Evolutionary conservation across 2,113 vertebrate genomes (phyloP), one percentile per base, ranked within the genome.

Genomic region (Rousettus leschenaultii): DNA sequence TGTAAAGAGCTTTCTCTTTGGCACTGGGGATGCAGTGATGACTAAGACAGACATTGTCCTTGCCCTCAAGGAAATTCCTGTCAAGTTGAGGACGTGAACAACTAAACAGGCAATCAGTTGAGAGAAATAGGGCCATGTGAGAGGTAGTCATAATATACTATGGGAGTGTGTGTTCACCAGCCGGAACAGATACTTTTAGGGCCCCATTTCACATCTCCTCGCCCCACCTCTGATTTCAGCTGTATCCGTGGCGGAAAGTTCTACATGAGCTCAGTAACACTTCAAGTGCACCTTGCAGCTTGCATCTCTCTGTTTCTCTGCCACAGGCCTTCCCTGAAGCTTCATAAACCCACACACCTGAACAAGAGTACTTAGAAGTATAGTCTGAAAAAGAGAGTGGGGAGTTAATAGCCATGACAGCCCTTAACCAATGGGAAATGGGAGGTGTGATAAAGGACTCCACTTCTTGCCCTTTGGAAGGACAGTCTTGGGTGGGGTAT

Each of bases 191-290:
- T 21, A 14, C 19, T 66, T 40, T 18, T 15, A 1, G 24, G 33
- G 77, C 2, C 12, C 43, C 10, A 4, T 61, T 61, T 48, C 59
- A 28, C 6, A 24, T 1, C 3, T 14, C 43, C 12, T 40, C 0
- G 0, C 66, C 18, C 14, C 12, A 10, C 26, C 2, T 83, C 51
- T 53, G n/a, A 45, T 35, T 87, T 68, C 57, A 30, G 48, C 35
- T 24, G 35, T 65, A 85, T 57, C 86, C 10, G 3, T 11, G 21
- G 7, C 38, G 28, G 84, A 21, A 78, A 83, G 28, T 70, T 77
- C 55, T 48, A 38, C 0, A 0, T 7, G 84, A 82, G 22, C 61
- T 66, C 78, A 38, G 51, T 14, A 71, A 22, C 15, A 4, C 26
- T 10, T 68, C 33, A 19, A 74, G 78, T 10, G 57, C 57, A 43